Conservation (phyloP, 2,113 vertebrate species). For the Caloenas nicobarica region DNA sequence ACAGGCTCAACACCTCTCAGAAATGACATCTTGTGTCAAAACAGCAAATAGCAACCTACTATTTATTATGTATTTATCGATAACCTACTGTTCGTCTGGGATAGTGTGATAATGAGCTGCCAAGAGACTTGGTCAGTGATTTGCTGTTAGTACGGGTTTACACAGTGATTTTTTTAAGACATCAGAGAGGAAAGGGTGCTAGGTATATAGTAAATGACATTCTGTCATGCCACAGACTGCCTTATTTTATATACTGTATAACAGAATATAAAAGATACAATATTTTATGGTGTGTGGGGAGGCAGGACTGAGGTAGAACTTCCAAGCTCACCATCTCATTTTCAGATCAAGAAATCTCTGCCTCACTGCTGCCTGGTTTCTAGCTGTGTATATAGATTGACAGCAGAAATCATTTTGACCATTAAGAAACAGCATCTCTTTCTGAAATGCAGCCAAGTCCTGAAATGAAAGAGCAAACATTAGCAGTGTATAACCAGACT, state of each 20-base stretch:
- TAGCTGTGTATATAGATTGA: not conserved
- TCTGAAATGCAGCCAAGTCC: not conserved
- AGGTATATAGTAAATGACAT: not conserved
- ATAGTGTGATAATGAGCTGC: not conserved
- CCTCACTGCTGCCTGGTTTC: not conserved
- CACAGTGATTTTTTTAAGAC: not conserved
- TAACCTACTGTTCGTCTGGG: not conserved
- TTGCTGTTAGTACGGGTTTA: not conserved
- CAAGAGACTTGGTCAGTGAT: not conserved
- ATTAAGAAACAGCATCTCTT: not conserved
- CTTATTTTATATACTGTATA: not conserved
- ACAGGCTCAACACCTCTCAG: accelerated
- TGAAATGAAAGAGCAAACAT: not conserved
- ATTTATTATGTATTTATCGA: not conserved
- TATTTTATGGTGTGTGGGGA: not conserved
- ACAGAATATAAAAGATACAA: not conserved
- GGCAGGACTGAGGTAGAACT: not conserved
- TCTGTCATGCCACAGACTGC: not conserved
- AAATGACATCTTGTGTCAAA: not conserved
- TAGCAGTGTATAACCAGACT: not conserved
- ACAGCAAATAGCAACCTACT: not conserved
- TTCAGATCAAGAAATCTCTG: not conserved
- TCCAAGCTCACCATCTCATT: not conserved
- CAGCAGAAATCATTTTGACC: not conserved
- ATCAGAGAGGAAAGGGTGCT: not conserved